phyloP scores from a whole-genome alignment of 2,797 vertebrate genomes.

The Syngnathus acus region DNA sequence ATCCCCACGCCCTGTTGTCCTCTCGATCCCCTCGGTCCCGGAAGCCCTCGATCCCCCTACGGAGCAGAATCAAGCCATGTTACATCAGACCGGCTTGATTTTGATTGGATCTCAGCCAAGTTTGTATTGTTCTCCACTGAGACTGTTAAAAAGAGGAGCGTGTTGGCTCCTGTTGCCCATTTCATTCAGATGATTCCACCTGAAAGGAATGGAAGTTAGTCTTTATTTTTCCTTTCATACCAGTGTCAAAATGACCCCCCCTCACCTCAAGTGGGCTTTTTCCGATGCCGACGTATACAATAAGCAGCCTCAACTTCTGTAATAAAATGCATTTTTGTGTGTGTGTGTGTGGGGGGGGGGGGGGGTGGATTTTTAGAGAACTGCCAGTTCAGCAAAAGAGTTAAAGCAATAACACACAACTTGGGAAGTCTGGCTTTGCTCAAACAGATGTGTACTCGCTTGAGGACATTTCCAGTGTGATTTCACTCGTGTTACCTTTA shows the following conservation, averaged over 20 bases:
- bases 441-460: conserved; percentile 40
- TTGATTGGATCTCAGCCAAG: conserved; percentile 31
- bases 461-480: conserved; percentile 19
- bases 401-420: conserved; percentile 15
- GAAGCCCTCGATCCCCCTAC: conserved; percentile 80
- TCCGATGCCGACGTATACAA: background rate
- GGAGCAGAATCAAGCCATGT: conserved; percentile 44
- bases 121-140: conserved; percentile 35
- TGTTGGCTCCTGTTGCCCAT: conserved; percentile 39
- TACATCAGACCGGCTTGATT: conserved; percentile 23
- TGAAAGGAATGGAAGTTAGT: conserved; percentile 23
- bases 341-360: background rate
- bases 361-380: background rate
- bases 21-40: conserved; percentile 74
- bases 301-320: background rate
- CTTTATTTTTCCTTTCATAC: conserved; percentile 12
- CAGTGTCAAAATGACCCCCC: background rate
- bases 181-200: conserved; percentile 23
- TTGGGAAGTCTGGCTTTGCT: conserved; percentile 14
- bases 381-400: conserved; percentile 3
- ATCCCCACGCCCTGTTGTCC: conserved; percentile 78
- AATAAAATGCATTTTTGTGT: background rate
- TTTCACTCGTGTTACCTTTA: background rate
- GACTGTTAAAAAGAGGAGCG: conserved; percentile 18
- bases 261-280: background rate